These are phyloP conservation scores for Chesias legatella DNA, from an alignment of 2,888 invertebrate genomes.

Conservation along the genomic window DNA sequence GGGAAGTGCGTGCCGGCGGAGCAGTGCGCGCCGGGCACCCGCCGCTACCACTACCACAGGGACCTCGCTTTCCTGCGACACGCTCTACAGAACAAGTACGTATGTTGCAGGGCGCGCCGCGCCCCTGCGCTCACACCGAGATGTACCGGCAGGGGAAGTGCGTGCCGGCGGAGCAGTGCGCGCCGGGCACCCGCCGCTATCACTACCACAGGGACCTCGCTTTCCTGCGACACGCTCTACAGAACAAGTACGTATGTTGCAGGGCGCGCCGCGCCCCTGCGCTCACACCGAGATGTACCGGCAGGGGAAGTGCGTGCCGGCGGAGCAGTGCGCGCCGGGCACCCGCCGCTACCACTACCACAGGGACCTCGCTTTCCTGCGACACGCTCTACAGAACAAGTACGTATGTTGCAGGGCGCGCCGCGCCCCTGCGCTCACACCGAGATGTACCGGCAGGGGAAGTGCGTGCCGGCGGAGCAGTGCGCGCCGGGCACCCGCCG, in stretches of 20 bases:
- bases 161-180: slow-evolving; percentile 55
- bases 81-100: slow-evolving; percentile 70
- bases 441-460: neutral
- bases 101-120: no score
- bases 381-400: slow-evolving; percentile 68
- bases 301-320: slow-evolving; percentile 29
- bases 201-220: slow-evolving; percentile 68
- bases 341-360: slow-evolving; percentile 64
- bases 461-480: slow-evolving; percentile 48
- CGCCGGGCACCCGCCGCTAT: slow-evolving; percentile 57
- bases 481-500: slow-evolving; percentile 58
- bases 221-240: slow-evolving; percentile 60
- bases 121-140: neutral
- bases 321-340: slow-evolving; percentile 59
- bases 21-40: slow-evolving; percentile 56
- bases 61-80: slow-evolving; percentile 65
- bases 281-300: neutral
- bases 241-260: slow-evolving; percentile 70
- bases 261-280: no score
- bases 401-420: no score
- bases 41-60: slow-evolving; percentile 62
- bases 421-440: no score
- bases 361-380: slow-evolving; percentile 63
- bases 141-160: neutral
- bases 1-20: slow-evolving; percentile 67